These are phyloP conservation scores for Trisateles emortualis DNA, from an alignment of 2,888 invertebrate species.

Conservation along the genomic window DNA sequence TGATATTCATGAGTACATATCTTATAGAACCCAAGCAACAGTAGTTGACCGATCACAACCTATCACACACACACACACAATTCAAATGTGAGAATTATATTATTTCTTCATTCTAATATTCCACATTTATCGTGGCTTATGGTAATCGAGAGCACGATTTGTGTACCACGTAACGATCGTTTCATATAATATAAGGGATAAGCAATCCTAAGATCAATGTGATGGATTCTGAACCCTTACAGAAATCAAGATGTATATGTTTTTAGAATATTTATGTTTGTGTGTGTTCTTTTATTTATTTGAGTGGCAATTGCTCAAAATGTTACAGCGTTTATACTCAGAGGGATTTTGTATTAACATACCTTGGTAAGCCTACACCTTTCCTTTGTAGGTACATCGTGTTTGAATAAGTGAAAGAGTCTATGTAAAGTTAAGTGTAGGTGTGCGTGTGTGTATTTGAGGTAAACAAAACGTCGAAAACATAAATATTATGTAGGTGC, in stretches of 20 bases:
- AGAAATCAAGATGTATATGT: slow-evolving; percentile 24
- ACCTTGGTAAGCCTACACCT: no score
- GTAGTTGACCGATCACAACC: no score
- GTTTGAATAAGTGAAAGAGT: no score
- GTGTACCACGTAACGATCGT: slow-evolving; percentile 23
- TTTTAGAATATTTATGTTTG: neutral
- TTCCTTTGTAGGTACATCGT: no score
- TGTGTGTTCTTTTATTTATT: slow-evolving; percentile 17
- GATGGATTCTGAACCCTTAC: slow-evolving; percentile 19
- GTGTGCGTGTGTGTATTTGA: no score
- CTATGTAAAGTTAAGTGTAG: no score
- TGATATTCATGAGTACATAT: neutral
- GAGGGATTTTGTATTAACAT: neutral
- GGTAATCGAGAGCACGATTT: slow-evolving; percentile 41
- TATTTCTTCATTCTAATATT: slow-evolving; percentile 39
- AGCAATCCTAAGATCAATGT: slow-evolving; percentile 26
- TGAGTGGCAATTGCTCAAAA: neutral
- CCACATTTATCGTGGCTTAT: slow-evolving; percentile 39
- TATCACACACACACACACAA: neutral
- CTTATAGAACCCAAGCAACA: neutral
- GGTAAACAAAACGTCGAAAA: no score
- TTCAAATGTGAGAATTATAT: slow-evolving; percentile 27
- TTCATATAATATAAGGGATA: slow-evolving; percentile 33
- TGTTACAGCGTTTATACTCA: neutral
- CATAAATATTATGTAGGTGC: no score